Evolutionary conservation across 1,140 invertebrate genomes (phyloP).

Genomic region (Drosophila prosaltans): DNA sequence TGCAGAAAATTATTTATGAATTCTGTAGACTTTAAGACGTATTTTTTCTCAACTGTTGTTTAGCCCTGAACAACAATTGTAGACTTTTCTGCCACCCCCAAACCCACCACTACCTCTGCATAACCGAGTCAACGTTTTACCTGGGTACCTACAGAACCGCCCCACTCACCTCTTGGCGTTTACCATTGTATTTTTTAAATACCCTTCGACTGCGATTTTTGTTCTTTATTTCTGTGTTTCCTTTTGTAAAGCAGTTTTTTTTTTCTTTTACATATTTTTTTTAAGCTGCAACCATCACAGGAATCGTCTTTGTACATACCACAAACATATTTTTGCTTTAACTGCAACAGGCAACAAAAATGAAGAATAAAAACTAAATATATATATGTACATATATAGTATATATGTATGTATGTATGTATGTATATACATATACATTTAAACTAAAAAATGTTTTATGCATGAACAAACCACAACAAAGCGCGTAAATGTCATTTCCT

Average conservation of each 20-base stretch:
- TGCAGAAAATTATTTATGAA: not conserved
- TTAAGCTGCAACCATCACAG: conserved; percentile 43
- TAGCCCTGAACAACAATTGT: conserved; percentile 9
- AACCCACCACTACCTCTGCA: no score
- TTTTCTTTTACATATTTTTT: conserved; percentile 30
- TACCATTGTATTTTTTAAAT: conserved; percentile 20
- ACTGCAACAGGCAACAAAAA: conserved; percentile 39
- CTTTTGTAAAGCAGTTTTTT: conserved; percentile 43
- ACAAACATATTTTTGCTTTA: conserved; percentile 40
- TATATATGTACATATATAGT: conserved; percentile 36
- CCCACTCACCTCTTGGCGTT: not conserved
- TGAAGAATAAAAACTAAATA: conserved; percentile 15
- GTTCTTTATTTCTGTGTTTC: conserved; percentile 48
- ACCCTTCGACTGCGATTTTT: conserved; percentile 35
- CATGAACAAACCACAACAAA: conserved; percentile 79
- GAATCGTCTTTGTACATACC: conserved; percentile 26
- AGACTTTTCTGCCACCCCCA: not conserved
- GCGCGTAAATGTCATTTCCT: conserved; percentile 81
- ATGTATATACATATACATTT: conserved; percentile 52
- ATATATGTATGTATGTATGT: not conserved
- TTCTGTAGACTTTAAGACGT: not conserved
- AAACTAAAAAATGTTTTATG: conserved; percentile 79
- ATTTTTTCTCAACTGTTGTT: not conserved
- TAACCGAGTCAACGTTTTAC: not conserved
- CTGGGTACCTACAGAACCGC: not conserved